phyloP scores from a whole-genome alignment of 2,113 vertebrate species.

The Hepsetus odoe region DNA sequence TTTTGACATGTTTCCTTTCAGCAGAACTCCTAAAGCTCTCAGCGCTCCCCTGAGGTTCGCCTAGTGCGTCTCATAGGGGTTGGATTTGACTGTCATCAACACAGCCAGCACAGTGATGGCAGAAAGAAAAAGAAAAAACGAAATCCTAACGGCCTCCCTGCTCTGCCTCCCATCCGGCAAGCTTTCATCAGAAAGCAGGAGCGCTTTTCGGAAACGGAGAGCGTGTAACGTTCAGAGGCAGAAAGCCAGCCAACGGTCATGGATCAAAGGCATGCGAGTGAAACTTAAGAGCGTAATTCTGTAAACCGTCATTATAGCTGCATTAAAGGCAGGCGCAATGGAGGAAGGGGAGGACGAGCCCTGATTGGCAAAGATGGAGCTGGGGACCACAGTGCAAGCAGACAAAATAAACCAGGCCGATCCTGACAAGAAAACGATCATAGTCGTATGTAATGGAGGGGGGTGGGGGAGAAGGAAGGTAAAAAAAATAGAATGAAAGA shows the following conservation, averaged over 20 bases:
- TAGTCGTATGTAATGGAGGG: conserved; percentile 17
- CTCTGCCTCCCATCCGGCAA: conserved; percentile 69
- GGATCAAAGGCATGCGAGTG: conserved; percentile 67
- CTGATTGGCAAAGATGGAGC: conserved; percentile 62
- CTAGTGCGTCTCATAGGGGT: conserved; percentile 71
- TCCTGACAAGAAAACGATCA: conserved; percentile 63
- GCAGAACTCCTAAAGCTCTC: conserved; percentile 64
- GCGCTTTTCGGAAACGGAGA: conserved; percentile 63
- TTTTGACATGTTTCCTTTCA: conserved; percentile 71
- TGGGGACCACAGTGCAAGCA: conserved; percentile 37
- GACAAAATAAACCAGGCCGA: conserved; percentile 71
- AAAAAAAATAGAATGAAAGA: neutral
- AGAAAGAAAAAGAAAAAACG: conserved; percentile 14
- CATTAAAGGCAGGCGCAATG: conserved; percentile 60
- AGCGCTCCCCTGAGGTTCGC: conserved; percentile 65
- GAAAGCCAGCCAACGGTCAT: conserved; percentile 58
- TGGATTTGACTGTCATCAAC: conserved; percentile 75
- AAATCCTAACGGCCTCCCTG: conserved; percentile 65
- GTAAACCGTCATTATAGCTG: conserved; percentile 65
- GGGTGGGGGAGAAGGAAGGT: neutral
- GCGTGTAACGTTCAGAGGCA: conserved; percentile 65
- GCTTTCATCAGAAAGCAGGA: conserved; percentile 70
- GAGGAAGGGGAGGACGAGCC: conserved; percentile 31
- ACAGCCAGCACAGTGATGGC: conserved; percentile 59
- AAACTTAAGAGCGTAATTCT: conserved; percentile 75